These are phyloP conservation scores for Vidua chalybeata DNA, from an alignment of 2,113 vertebrate genomes.

Conservation along the genomic window DNA sequence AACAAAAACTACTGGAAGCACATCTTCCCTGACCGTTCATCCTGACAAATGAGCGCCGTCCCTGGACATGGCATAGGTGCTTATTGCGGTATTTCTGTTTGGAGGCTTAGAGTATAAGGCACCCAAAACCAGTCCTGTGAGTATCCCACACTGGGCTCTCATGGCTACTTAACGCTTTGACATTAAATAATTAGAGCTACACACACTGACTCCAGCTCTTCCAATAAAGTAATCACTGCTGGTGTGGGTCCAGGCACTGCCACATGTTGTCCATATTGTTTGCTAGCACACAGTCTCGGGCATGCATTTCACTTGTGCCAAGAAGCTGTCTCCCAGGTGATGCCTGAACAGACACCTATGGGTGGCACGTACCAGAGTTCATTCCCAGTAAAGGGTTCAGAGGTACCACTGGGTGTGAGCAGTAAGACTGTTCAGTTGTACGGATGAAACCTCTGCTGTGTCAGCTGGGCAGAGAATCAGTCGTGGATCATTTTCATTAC, in stretches of 20 bases:
- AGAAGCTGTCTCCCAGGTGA: neutral
- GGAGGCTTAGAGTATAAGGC: neutral
- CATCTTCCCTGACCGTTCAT: neutral
- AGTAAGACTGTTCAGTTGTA: neutral
- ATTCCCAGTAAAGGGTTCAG: neutral
- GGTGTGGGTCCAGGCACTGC: neutral
- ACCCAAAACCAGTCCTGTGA: neutral
- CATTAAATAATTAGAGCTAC: neutral
- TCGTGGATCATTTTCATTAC: neutral
- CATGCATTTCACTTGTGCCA: neutral
- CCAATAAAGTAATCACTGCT: neutral
- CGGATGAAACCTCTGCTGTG: neutral
- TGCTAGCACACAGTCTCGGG: neutral
- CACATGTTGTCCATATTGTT: accelerated
- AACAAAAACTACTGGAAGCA: neutral
- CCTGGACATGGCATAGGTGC: neutral
- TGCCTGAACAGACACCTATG: neutral
- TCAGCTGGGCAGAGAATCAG: neutral
- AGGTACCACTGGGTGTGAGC: neutral
- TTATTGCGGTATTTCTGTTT: neutral
- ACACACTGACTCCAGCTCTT: neutral
- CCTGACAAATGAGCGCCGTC: accelerated
- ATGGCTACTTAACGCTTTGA: neutral
- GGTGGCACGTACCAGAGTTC: neutral
- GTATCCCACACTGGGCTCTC: neutral